Base-by-base conservation (phyloP, 2,888 invertebrate genomes). In the Lasioglossum leucozonium region DNA sequence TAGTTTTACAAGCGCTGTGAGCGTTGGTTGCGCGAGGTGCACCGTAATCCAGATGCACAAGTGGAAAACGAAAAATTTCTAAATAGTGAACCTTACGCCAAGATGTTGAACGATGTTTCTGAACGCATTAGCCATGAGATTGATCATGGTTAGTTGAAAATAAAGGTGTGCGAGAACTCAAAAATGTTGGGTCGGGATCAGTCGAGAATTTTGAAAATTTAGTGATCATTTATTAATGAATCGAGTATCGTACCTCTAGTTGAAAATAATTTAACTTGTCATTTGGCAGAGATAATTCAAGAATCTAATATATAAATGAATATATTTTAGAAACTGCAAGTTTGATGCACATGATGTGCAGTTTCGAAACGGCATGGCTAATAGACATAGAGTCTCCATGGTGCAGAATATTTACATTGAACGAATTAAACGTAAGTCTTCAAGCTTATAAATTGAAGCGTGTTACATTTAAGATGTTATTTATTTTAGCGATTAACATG, bases 301-400 rank as follows among this genome's bases (percentile, higher is more conserved):
- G 30, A n/a, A n/a, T 37, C 72, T 72, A 22, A 8, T 11, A 34
- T 4, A 44, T 30, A 37, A 30, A 74, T 42, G 75, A 58, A 58
- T 74, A 55, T 22, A 11, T 92, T 95, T 84, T 95, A 97, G 97
- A 96, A 79, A 96, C 96, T 87, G 96, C 96, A 76, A 95, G 96
- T 83, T 94, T 97, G 65, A 97, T 98, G 95, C 97, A 97, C 93
- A 96, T 96, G 89, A 96, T 96, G 58, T 98, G 98, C 95, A 97
- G 96, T 0, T 98, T 97, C 95, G 98, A 98, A 95, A 98, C 97
- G 6, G 97, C 98, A n/a, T 98, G 98, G 97, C 95, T 96, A 84
- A 96, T 96, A 88, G 95, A 95, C 84, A 92, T 93, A 47, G 91
- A 90, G 65, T 98, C 98, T 10, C 97, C 98, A 0, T 98, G 98